Evolutionary conservation across 2,113 vertebrate species (phyloP).

Genomic region (Holacanthus passer): DNA sequence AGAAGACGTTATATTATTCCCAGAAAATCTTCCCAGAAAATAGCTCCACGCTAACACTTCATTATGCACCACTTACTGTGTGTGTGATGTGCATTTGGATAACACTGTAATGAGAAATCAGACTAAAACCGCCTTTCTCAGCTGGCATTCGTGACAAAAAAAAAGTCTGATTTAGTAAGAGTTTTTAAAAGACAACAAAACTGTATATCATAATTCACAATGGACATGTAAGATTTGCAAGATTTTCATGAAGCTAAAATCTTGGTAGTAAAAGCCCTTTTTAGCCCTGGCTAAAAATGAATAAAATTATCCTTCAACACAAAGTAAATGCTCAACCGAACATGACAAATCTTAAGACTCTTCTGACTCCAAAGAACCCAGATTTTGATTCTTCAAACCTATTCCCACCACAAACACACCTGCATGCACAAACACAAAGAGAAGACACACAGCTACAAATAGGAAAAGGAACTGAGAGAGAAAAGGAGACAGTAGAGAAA

Average conservation of each 20-base stretch:
- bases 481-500: slow-evolving; percentile 52
- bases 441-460: slow-evolving; percentile 22
- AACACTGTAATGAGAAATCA: background rate
- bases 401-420: slow-evolving; percentile 14
- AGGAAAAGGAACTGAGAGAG: slow-evolving; percentile 34
- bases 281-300: background rate
- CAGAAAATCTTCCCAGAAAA: background rate
- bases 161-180: background rate
- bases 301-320: background rate
- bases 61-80: background rate
- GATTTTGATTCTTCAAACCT: slow-evolving; percentile 21
- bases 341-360: slow-evolving; percentile 1
- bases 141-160: background rate
- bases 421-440: slow-evolving; percentile 26
- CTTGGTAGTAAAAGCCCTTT: background rate
- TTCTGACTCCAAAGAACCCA: background rate
- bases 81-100: slow-evolving; percentile 3
- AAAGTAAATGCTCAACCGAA: background rate
- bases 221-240: too few relatives aligned
- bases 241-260: background rate
- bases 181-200: background rate
- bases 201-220: background rate
- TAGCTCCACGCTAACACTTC: background rate
- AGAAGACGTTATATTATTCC: background rate
- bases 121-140: too few relatives aligned